These are phyloP conservation scores for Sula dactylatra DNA, from an alignment of 2,113 vertebrate genomes.

Conservation along the genomic window DNA sequence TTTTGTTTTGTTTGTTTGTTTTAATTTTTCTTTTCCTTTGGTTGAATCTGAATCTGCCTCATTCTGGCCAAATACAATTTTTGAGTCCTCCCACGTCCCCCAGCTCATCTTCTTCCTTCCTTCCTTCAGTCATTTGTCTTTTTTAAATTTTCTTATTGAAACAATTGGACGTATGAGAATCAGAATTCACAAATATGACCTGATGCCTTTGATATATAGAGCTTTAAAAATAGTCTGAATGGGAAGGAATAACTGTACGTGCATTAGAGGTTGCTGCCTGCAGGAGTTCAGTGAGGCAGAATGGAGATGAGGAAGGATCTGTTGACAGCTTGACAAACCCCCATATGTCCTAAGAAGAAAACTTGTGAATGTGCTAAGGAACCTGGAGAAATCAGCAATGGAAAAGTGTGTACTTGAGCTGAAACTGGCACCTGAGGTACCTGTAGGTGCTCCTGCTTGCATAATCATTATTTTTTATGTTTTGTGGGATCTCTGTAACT, in stretches of 20 bases:
- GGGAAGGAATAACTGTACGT: not conserved
- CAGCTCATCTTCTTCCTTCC: not conserved
- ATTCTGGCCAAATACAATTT: not conserved
- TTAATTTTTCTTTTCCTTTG: not conserved
- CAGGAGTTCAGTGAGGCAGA: not conserved
- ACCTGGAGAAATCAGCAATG: not conserved
- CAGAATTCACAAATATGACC: not conserved
- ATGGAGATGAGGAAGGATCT: not conserved
- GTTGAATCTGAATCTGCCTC: not conserved
- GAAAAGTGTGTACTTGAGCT: not conserved
- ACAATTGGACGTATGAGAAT: not conserved
- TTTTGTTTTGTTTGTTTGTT: too few species aligned
- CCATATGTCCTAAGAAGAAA: not conserved
- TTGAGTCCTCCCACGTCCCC: rapidly evolving
- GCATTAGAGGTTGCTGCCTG: not conserved
- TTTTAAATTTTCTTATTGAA: not conserved
- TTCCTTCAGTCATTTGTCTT: not conserved
- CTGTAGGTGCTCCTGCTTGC: not conserved
- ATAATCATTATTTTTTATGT: not conserved
- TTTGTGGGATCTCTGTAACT: not conserved
- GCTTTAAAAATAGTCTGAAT: not conserved
- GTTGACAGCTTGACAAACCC: not conserved
- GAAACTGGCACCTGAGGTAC: not conserved
- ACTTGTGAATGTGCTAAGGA: not conserved
- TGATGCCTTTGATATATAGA: not conserved